Base-by-base conservation (phyloP, 2,797 vertebrate genomes). In the Clarias platycephalus region DNA sequence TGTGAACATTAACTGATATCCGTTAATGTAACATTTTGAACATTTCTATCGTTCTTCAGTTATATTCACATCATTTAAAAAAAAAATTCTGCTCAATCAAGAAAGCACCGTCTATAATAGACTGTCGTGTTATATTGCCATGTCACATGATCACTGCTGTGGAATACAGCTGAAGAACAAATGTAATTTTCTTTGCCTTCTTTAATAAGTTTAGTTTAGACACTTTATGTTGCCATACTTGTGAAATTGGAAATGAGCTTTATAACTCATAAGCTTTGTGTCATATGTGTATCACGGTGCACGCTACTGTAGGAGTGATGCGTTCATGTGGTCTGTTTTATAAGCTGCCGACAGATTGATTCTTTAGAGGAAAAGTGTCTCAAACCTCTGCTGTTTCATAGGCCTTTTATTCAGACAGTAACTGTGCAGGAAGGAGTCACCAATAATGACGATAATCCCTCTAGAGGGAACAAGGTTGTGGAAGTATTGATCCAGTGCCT, bases 401-500 rank as follows among this genome's bases (percentile, higher is more conserved):
- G 72, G 80, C 84, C 72, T 72, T 84, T 85, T 60, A 85, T 86
- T 83, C 83, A 37, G 82, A 77, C 74, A 31, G 83, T 76, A 87
- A 84, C 81, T 83, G 82, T 60, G 49, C 26, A 68, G 63, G 82
- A 87, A 80, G 85, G 82, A 88, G 84, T 89, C 86, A 89, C 90
- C 87, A 88, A 86, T 86, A 87, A 87, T 88, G 84, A 85, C 67
- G 84, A 81, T 89, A 88, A 89, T 89, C 89, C 87, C 85, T 86
- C 88, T 78, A 80, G 86, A 86, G 87, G 76, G 79, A 89, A 84
- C 44, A 53, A 84, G 88, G 83, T 88, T 88, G 86, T 83, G 82
- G 78, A 83, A 67, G 78, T 90, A 86, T 88, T 85, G 88, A 91
- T 90, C 87, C 77, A 86, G 86, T 89, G 86, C 82, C 85, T 88